Base-by-base conservation (phyloP, 1,140 invertebrate species). In the Drosophila ambigua region DNA sequence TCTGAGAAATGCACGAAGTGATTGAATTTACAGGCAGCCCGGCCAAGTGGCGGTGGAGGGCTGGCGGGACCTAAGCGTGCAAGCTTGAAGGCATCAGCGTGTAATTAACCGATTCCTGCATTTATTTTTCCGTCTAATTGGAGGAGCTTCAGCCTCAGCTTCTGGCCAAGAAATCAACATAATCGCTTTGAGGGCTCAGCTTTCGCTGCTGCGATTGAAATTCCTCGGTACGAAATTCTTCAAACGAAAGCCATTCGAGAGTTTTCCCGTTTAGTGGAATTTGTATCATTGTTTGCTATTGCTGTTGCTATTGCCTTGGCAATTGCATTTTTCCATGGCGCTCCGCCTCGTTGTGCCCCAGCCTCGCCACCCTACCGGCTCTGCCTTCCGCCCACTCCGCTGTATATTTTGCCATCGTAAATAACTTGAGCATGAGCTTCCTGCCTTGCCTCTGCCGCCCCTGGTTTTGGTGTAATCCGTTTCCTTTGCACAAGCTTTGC, bases 241-340 rank as follows among this genome's bases (percentile, higher is more conserved):
- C 23, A 55, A 55, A 62, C 48, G 50, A 45, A 55, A 54, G 28
- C 64, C 53, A n/a, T 45, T 62, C 13, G 24, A 24, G 59, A 26
- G 46, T 49, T 66, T 62, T 85, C 80, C 62, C 66, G 64, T 53
- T 68, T 41, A 50, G 49, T 48, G 46, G 52, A 84, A 84, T 84
- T 67, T 84, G 41, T 50, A 55, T 77, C 43, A 54, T 76, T 72
- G 45, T 43, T 46, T 43, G 44, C 26, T 43, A 8, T 46, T 58
- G 46, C 53, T 51, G 63, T 50, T 72, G 62, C 49, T 57, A 49
- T 50, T 75, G 20, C 63, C 62, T 64, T 58, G 64, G 63, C 74
- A 88, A 85, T 78, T 88, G 78, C 83, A 88, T 87, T 87, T 78
- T 82, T 88, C 45, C 81, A 84, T 82, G 77, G 75, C 20, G 20